These are phyloP conservation scores for Megaceryle alcyon DNA, from an alignment of 2,797 vertebrate species.

Conservation along the genomic window DNA sequence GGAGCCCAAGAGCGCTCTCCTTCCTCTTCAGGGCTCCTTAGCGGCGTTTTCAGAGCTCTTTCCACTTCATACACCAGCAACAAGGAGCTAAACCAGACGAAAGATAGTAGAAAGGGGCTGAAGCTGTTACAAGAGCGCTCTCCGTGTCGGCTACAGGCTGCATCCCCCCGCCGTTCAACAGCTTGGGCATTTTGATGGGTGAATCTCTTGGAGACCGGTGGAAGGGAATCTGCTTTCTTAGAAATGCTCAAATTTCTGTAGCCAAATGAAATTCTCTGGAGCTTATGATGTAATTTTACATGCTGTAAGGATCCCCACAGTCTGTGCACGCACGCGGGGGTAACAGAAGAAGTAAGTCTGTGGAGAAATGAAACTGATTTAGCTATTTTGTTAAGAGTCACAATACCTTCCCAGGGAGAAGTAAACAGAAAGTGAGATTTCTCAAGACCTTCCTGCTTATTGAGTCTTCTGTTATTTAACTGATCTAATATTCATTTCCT, in stretches of 20 bases:
- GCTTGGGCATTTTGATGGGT: neutral
- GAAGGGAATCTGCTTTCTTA: neutral
- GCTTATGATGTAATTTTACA: neutral
- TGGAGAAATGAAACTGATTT: neutral
- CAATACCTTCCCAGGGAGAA: neutral
- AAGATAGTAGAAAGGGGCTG: neutral
- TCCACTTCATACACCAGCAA: constrained; percentile 51
- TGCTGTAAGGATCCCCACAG: neutral
- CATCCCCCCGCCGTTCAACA: neutral
- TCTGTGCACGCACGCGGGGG: rapidly evolving
- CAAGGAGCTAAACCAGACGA: constrained; percentile 19
- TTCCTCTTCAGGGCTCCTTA: constrained; percentile 64
- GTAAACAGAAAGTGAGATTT: neutral
- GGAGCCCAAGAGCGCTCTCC: constrained; percentile 21
- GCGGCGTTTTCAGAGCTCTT: constrained; percentile 69
- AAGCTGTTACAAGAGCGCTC: neutral
- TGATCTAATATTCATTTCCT: neutral
- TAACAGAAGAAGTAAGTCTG: neutral
- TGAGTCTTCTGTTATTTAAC: neutral
- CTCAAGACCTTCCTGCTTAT: neutral
- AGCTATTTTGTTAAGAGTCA: neutral
- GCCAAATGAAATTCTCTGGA: neutral
- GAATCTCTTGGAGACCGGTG: neutral
- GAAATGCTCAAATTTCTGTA: neutral
- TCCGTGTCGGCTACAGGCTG: neutral